Base-by-base conservation (phyloP, 2,113 vertebrate genomes). In the Coturnix japonica region DNA sequence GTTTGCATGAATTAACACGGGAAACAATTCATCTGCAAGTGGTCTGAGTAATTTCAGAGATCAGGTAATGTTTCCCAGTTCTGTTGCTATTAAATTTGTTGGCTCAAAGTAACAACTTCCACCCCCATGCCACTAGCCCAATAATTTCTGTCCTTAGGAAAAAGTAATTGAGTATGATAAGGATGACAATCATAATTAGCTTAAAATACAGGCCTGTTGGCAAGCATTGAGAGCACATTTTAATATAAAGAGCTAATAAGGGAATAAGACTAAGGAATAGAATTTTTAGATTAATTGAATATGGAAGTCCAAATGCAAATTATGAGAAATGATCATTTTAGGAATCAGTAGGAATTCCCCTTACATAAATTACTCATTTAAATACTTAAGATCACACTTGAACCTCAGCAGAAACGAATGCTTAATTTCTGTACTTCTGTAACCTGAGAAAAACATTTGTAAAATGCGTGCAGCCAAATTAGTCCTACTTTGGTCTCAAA, bases 311-410 rank as follows among this genome's bases (percentile, higher is more conserved):
- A 78, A 95, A 79, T 14, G 7, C 59, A 87, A 94, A 93, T 90
- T 66, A 76, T 60, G 53, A 93, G 44, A 95, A 95, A 91, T 64
- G 4, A 89, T 83, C 10, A 18, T 73, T 90, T 95, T 77, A 90
- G 47, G 69, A 95, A 95, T 53, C 31, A 4, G 66, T 46, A 86
- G 64, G 64, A 96, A 95, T 80, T 80, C 57, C 79, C 90, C 91
- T 79, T 86, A 83, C 47, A 73, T 94, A 92, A 95, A 93, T 96
- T 72, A 95, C 75, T 82, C 20, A 33, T 85, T 95, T 94, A 89
- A 95, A 87, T 95, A 90, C 83, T 94, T 96, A 25, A 94, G 95
- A 96, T 91, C 37, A 39, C 81, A 92, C 75, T 96, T 95, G 78
- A 91, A 47, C 49, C 46, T 94, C 81, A 47, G 41, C 78, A 82